Conservation (phyloP, 2,113 vertebrate species). For the Eleginops maclovinus region DNA sequence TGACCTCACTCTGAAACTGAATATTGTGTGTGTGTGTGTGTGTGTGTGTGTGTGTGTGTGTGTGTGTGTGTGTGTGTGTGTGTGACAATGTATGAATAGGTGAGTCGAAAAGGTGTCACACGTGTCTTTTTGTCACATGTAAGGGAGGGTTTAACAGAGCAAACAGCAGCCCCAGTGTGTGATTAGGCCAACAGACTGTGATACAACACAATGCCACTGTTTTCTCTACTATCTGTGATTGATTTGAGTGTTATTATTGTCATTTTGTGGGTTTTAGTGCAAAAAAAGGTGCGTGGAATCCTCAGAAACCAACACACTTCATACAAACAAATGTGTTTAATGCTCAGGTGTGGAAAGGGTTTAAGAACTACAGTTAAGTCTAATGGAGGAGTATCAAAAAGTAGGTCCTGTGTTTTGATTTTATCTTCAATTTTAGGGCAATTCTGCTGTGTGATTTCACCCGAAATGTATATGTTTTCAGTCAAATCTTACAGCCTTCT, state of each 20-base stretch:
- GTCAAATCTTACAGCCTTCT: too few species aligned
- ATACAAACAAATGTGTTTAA: too few species aligned
- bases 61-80: constrained; percentile 10
- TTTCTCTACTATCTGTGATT: background rate
- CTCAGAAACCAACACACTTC: too few species aligned
- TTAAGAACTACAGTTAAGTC: too few species aligned
- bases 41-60: constrained; percentile 11
- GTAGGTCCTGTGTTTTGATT: too few species aligned
- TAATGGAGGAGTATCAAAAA: too few species aligned
- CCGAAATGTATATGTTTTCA: too few species aligned
- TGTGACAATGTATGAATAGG: constrained; percentile 1
- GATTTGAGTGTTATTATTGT: background rate
- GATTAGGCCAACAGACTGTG: background rate
- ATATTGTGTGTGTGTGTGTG: constrained; percentile 8
- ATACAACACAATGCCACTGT: constrained; percentile 1
- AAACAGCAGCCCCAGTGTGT: constrained; percentile 27
- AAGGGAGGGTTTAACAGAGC: constrained; percentile 33
- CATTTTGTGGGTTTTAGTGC: too few species aligned
- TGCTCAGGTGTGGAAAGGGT: too few species aligned
- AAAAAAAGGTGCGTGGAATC: too few species aligned
- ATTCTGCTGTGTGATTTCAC: too few species aligned
- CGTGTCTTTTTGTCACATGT: constrained; percentile 30
- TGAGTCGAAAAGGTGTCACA: constrained; percentile 20
- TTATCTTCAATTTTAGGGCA: too few species aligned
- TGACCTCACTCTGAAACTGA: constrained; percentile 2